phyloP scores from a whole-genome alignment of 2,113 vertebrate genomes.

The Nothocercus julius region DNA sequence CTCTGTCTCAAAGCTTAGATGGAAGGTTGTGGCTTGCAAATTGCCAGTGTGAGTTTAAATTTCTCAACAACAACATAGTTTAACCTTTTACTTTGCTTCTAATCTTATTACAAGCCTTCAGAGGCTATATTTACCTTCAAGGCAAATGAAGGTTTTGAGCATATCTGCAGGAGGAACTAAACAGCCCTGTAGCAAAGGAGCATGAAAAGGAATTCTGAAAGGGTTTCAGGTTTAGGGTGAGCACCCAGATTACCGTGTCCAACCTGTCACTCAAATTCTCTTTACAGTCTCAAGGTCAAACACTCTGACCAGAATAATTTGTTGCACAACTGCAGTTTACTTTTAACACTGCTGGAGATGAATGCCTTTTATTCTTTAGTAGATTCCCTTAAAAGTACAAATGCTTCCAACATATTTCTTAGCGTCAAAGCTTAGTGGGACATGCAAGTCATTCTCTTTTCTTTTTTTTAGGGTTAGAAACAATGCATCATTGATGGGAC shows the following conservation, averaged over 20 bases:
- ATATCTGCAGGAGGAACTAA: background rate
- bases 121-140: background rate
- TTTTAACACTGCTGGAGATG: background rate
- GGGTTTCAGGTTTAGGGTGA: conserved; percentile 10
- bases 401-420: background rate
- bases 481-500: background rate
- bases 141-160: background rate
- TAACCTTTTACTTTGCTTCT: background rate
- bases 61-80: background rate
- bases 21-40: background rate
- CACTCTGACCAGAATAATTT: background rate
- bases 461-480: background rate
- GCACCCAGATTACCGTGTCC: background rate
- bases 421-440: background rate
- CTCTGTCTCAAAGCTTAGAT: background rate
- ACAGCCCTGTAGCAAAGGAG: background rate
- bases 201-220: background rate
- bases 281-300: background rate
- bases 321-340: background rate
- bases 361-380: background rate
- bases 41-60: conserved; percentile 8
- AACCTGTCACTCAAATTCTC: conserved; percentile 4
- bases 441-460: background rate
- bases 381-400: background rate
- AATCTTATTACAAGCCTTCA: background rate